A percentile compares a stretch with the other conserved stretches of the same genome.
phyloP scores from a whole-genome alignment of 2,113 vertebrate genomes.

The Sceloporus tristichus region DNA sequence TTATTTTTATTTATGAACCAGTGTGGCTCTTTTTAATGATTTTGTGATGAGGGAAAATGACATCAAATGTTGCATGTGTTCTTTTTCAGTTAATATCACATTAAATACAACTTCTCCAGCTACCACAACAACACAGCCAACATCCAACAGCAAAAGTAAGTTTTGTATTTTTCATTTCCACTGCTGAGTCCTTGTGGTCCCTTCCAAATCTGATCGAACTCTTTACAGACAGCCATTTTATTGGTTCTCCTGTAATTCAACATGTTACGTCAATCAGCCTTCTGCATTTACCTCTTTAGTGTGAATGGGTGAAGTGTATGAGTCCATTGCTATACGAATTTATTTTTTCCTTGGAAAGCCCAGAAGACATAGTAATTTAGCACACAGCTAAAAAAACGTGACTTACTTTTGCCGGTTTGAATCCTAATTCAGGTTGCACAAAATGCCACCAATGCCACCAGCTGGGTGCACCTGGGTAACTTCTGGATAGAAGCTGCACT shows the following conservation, averaged over 20 bases:
- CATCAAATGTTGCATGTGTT: neutral
- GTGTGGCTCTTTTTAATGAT: neutral
- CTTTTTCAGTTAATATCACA: rapidly evolving
- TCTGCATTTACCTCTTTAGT: neutral
- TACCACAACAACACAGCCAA: neutral
- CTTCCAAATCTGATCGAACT: neutral
- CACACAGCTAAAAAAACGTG: too few species aligned
- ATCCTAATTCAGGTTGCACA: too few species aligned
- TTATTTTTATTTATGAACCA: neutral
- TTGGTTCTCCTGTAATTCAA: neutral
- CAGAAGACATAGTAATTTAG: neutral
- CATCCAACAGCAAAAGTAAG: slow-evolving; percentile 43
- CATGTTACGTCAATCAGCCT: neutral
- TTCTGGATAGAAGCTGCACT: too few species aligned
- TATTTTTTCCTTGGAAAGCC: neutral
- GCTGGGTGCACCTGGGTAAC: too few species aligned
- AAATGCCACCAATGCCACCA: too few species aligned
- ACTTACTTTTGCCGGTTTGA: too few species aligned
- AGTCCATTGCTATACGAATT: neutral
- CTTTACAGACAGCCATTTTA: neutral
- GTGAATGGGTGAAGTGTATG: neutral
- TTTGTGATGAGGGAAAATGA: rapidly evolving
- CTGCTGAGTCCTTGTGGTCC: slow-evolving; percentile 1
- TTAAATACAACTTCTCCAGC: rapidly evolving
- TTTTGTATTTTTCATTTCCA: neutral